Conservation (phyloP, 1,140 invertebrate genomes). For the Spodoptera frugiperda region DNA sequence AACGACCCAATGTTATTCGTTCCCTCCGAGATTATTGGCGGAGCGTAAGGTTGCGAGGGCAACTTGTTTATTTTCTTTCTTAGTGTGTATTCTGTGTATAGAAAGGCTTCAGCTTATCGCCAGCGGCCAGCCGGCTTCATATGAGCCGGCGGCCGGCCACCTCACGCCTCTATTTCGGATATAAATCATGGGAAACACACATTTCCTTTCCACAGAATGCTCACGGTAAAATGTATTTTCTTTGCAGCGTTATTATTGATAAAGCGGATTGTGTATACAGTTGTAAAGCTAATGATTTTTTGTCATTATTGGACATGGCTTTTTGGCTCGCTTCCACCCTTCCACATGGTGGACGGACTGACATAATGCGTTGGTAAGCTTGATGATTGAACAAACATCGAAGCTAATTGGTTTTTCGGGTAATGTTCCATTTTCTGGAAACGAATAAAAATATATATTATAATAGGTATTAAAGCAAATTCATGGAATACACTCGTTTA, state of each 20-base stretch:
- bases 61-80: constrained; percentile 83
- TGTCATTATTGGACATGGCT: constrained; percentile 21
- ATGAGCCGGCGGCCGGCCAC: constrained; percentile 71
- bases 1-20: constrained; percentile 61
- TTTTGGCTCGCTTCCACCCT: constrained; percentile 16
- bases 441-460: no score
- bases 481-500: no score
- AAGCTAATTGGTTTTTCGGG: background rate
- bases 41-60: constrained; percentile 67
- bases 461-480: no score
- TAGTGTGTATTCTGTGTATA: constrained; percentile 64
- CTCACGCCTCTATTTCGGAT: constrained; percentile 76
- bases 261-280: constrained; percentile 41
- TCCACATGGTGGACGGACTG: background rate
- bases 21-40: constrained; percentile 66
- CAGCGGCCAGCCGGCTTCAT: constrained; percentile 74
- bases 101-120: constrained; percentile 79
- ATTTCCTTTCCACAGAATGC: constrained; percentile 81
- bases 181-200: constrained; percentile 84
- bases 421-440: background rate
- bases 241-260: constrained; percentile 65
- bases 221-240: constrained; percentile 77
- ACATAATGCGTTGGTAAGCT: constrained; percentile 1
- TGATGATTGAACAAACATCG: constrained; percentile 8
- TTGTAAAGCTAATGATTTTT: constrained; percentile 35